phyloP scores from a whole-genome alignment of 2,888 invertebrate species.

The Ceraclea dissimilis region DNA sequence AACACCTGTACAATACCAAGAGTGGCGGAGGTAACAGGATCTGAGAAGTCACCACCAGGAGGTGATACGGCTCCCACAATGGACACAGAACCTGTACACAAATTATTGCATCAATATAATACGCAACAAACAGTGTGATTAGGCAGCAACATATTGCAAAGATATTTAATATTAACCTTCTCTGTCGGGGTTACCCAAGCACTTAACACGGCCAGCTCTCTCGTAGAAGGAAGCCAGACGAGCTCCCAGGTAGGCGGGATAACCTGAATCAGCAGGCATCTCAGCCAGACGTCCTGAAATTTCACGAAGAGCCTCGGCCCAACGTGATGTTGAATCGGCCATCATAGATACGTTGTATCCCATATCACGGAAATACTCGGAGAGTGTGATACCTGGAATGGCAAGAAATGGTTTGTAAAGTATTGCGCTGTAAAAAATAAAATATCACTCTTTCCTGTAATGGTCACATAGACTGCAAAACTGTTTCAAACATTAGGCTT shows the following conservation, averaged over 20 bases:
- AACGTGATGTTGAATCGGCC: constrained; percentile 99
- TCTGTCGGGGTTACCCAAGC: constrained; percentile 94
- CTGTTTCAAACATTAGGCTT: no score
- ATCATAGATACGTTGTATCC: constrained; percentile 99
- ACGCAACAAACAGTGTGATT: no score
- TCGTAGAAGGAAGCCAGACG: constrained; percentile 99
- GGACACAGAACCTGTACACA: constrained; percentile 72
- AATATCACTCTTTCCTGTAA: background rate
- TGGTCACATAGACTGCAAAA: no score
- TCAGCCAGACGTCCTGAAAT: constrained; percentile 99
- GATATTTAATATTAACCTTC: constrained; percentile 56
- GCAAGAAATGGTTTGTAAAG: no score
- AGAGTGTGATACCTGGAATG: constrained; percentile 84
- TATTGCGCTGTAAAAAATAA: no score
- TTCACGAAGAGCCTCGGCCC: constrained; percentile 99
- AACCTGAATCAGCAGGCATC: constrained; percentile 99
- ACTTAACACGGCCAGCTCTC: constrained; percentile 95
- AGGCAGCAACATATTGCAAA: no score
- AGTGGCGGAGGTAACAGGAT: constrained; percentile 98
- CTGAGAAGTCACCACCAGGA: constrained; percentile 99
- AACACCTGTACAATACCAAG: constrained; percentile 98
- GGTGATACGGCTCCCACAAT: constrained; percentile 99
- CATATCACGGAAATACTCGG: constrained; percentile 99
- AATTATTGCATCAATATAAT: background rate
- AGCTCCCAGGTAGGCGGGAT: constrained; percentile 98